Conservation (phyloP, 2,888 invertebrate species). For the Bombylius major region DNA sequence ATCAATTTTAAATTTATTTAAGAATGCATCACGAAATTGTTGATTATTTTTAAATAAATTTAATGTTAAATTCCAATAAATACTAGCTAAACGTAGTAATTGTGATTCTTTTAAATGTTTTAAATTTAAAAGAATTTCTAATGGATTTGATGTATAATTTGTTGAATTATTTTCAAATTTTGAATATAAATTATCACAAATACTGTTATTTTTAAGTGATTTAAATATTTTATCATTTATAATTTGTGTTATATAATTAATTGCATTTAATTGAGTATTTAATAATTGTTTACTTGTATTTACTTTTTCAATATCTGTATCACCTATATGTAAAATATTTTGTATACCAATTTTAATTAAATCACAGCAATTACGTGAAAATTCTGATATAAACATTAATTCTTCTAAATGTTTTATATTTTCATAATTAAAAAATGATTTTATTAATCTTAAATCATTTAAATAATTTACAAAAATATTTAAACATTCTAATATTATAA, state of each 20-base stretch:
- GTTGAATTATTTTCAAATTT: no score
- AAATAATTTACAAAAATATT: conserved; percentile 32
- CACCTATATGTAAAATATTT: conserved; percentile 29
- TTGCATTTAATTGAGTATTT: conserved; percentile 25
- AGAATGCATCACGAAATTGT: conserved; percentile 28
- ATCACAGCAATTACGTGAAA: conserved; percentile 30
- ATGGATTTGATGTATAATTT: neutral
- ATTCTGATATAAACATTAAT: conserved; percentile 25
- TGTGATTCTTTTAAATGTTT: neutral
- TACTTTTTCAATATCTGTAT: conserved; percentile 26
- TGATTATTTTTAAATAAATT: conserved; percentile 29
- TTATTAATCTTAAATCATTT: conserved; percentile 30
- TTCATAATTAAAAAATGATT: conserved; percentile 31
- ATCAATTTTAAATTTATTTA: no score
- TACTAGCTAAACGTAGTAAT: conserved; percentile 22
- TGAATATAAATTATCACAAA: no score
- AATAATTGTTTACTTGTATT: conserved; percentile 25
- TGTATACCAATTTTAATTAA: conserved; percentile 34
- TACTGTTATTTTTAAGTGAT: no score
- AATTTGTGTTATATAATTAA: conserved; percentile 5
- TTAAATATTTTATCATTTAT: conserved; percentile 6
- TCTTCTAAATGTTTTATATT: conserved; percentile 31
- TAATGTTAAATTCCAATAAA: conserved; percentile 33
- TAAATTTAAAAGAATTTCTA: neutral
- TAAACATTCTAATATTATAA: conserved; percentile 26